Evolutionary conservation across 2,113 vertebrate species (phyloP), one percentile per base, ranked within the genome.

Genomic region (Dasyornis broadbenti): DNA sequence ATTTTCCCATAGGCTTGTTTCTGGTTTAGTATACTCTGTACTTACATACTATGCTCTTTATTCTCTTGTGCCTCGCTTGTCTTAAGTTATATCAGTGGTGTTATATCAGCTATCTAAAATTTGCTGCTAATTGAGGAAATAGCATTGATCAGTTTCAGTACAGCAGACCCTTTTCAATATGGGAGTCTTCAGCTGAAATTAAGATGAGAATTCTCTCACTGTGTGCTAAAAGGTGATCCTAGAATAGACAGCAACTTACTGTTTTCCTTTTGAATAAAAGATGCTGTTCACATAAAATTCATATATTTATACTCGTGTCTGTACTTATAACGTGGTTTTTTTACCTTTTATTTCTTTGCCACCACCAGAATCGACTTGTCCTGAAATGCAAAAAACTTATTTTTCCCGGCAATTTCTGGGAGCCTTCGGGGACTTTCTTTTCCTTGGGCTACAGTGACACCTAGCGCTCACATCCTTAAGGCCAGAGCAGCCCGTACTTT

Each of bases 391-490:
- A 17, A 80, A 64, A 30, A 37, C 9, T 4, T 26, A 24, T 63
- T 78, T 56, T 82, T 20, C 24, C 31, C 22, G 21, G 22, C 9
- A 13, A 4, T 53, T 85, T 20, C 30, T 22, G 70, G 35, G 31
- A 11, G 9, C 23, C 7, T 8, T 9, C 45, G 2, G 27, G 4
- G 3, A 24, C 9, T 21, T 60, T 37, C 23, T 77, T 92, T 93
- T 33, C 60, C 50, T 77, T 68, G 86, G 79, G 9, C 82, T 83
- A 65, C 75, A 89, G 75, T 96, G 97, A 95, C 96, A 96, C 72
- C 97, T 97, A 90, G 88, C 1, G 97, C 75, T 77, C 53, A 11
- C 4, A 26, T 1, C 28, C 42, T 33, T 16, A 49, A 13, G 40
- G 35, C 8, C 8, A 18, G n/a, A 60, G 2, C 20, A 37, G 15